A percentile compares a stretch with the other conserved stretches of the same genome.
These are phyloP conservation scores for Ianthella basta DNA, from an alignment of 37 sponge, comb jelly and placozoan species.

Conservation along the genomic window DNA sequence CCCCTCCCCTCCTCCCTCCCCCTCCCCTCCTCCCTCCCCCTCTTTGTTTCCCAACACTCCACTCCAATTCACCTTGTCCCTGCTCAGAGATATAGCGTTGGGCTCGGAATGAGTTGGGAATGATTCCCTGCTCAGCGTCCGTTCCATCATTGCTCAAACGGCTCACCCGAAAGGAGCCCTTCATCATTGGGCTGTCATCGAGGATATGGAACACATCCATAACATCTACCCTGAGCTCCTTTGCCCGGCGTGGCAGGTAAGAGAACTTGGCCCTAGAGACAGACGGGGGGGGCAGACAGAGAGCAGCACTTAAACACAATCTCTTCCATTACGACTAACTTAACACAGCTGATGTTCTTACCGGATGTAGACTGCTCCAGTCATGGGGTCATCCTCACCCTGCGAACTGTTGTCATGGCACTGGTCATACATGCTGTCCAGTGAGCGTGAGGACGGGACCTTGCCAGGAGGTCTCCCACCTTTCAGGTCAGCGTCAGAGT, in stretches of 20 bases:
- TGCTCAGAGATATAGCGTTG: slow-evolving; percentile 72
- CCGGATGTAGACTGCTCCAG: slow-evolving; percentile 72
- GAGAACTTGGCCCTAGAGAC: slow-evolving; percentile 78
- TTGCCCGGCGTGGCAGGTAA: slow-evolving; percentile 64
- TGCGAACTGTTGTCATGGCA: background rate
- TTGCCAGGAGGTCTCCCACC: background rate
- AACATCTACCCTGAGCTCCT: slow-evolving; percentile 60
- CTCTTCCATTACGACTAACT: background rate
- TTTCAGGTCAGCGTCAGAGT: slow-evolving; percentile 16
- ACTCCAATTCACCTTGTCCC: slow-evolving; percentile 77
- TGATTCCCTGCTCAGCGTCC: slow-evolving; percentile 70
- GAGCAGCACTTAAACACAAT: background rate
- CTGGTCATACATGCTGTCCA: slow-evolving; percentile 13
- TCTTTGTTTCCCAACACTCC: no score
- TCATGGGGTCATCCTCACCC: slow-evolving; percentile 62
- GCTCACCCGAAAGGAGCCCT: slow-evolving; percentile 71
- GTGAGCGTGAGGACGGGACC: slow-evolving; percentile 9
- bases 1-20: no score
- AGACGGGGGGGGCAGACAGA: background rate
- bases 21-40: no score
- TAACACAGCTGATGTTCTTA: background rate
- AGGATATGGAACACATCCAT: slow-evolving; percentile 79
- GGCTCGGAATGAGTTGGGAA: slow-evolving; percentile 69
- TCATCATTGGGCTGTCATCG: slow-evolving; percentile 51
- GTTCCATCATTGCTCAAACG: slow-evolving; percentile 70